These are phyloP conservation scores for Synergus laeviventris DNA, from an alignment of 2,888 invertebrate species.

Conservation along the genomic window DNA sequence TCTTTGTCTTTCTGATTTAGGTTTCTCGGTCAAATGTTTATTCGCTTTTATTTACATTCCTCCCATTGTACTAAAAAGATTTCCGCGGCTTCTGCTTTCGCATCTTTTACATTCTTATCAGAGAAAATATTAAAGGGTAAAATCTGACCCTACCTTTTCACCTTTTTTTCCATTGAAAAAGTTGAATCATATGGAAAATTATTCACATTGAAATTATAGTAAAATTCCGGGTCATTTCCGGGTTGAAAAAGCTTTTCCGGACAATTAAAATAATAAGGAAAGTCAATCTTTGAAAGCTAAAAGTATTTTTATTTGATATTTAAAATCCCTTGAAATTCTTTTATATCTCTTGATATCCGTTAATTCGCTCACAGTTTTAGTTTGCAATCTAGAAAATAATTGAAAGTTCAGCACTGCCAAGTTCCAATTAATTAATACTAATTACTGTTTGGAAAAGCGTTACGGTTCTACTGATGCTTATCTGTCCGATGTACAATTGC, in stretches of 20 bases:
- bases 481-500: constrained; percentile 35
- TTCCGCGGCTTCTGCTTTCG: not conserved
- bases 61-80: not conserved
- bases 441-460: constrained; percentile 28
- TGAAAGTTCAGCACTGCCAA: not conserved
- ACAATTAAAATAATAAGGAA: too few species aligned
- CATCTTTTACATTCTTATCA: not conserved
- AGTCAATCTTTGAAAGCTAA: too few species aligned
- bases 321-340: too few species aligned
- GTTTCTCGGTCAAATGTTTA: not conserved
- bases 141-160: too few species aligned
- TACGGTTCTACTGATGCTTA: constrained; percentile 46
- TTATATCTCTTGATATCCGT: too few species aligned
- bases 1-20: constrained; percentile 1
- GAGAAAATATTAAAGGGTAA: too few species aligned
- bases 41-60: not conserved
- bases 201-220: too few species aligned
- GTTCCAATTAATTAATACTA: not conserved
- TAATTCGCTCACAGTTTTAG: not conserved
- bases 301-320: too few species aligned
- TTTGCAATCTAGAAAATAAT: not conserved
- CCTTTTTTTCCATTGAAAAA: too few species aligned
- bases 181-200: too few species aligned
- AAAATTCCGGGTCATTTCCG: too few species aligned
- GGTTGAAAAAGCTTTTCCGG: too few species aligned